phyloP scores from a whole-genome alignment of 23 tunicate genomes.

The Clavelina lepadiformis region DNA sequence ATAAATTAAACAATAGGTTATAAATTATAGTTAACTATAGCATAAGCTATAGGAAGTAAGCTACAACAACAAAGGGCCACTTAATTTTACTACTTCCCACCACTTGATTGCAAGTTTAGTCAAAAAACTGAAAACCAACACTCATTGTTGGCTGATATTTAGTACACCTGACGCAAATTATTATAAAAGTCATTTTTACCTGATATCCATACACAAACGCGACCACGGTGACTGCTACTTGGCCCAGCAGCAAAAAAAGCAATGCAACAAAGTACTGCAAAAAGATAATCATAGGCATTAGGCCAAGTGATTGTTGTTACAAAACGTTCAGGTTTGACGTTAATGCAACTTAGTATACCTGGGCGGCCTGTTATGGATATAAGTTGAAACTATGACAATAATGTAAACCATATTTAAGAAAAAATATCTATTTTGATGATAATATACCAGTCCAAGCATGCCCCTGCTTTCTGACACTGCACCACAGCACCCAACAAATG shows the following conservation, averaged over 20 bases:
- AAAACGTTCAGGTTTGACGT: neutral
- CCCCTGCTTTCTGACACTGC: conserved; percentile 49
- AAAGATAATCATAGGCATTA: neutral
- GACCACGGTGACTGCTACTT: conserved; percentile 31
- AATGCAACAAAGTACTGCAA: conserved; percentile 52
- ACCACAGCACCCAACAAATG: conserved; percentile 80
- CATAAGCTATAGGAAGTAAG: too few species aligned
- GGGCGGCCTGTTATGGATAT: neutral
- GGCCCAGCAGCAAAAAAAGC: conserved; percentile 40
- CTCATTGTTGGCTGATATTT: too few species aligned
- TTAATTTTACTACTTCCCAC: too few species aligned
- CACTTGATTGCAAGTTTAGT: too few species aligned
- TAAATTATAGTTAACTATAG: too few species aligned
- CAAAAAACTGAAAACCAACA: too few species aligned
- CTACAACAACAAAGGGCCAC: too few species aligned
- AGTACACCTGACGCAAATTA: neutral
- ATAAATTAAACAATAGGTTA: too few species aligned
- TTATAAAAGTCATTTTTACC: conserved; percentile 12
- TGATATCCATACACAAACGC: conserved; percentile 35
- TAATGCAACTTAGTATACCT: neutral
- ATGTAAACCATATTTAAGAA: neutral
- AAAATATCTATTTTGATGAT: neutral
- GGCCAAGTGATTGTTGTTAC: neutral
- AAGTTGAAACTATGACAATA: too few species aligned
- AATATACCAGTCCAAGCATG: conserved; percentile 40